phyloP scores from a whole-genome alignment of 53 echinoderm and acorn worm genomes.

The Luidia sarsii region DNA sequence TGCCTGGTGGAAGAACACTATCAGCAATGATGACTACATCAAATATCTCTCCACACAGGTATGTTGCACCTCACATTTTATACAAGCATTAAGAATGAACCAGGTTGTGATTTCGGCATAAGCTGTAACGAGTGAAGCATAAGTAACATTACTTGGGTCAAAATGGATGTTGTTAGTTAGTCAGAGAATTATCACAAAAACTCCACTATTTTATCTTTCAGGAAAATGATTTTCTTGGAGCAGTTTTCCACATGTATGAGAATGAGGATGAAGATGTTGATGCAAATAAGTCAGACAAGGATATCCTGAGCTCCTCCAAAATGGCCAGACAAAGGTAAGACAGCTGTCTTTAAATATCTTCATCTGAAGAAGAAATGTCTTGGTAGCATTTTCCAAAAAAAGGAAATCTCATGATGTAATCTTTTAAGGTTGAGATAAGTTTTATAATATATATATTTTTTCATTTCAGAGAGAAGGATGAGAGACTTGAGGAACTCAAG shows the following conservation, averaged over 20 bases:
- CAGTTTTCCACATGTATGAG: slow-evolving; percentile 91
- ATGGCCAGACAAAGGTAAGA: slow-evolving; percentile 64
- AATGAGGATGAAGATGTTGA: slow-evolving; percentile 62
- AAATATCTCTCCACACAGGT: slow-evolving; percentile 96
- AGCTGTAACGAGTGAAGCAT: too few species aligned
- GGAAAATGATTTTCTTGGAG: slow-evolving; percentile 90
- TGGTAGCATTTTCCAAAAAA: background rate
- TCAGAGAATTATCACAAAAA: too few species aligned
- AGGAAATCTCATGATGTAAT: background rate
- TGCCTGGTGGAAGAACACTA: slow-evolving; percentile 93
- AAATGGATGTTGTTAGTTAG: too few species aligned
- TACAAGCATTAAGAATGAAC: too few species aligned
- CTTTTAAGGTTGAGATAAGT: background rate
- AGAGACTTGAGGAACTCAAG: slow-evolving; percentile 67
- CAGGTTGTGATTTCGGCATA: too few species aligned
- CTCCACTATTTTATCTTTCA: slow-evolving; percentile 24
- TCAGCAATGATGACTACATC: slow-evolving; percentile 90
- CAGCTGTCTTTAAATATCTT: background rate
- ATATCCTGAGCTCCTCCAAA: slow-evolving; percentile 64
- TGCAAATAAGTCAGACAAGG: slow-evolving; percentile 37
- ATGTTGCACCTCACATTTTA: background rate
- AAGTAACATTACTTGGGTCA: too few species aligned
- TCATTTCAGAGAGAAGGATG: slow-evolving; percentile 60
- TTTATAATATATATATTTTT: background rate
- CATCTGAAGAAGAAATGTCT: background rate